Conservation (phyloP, 2,113 vertebrate genomes). For the Prochilodus magdalenae region DNA sequence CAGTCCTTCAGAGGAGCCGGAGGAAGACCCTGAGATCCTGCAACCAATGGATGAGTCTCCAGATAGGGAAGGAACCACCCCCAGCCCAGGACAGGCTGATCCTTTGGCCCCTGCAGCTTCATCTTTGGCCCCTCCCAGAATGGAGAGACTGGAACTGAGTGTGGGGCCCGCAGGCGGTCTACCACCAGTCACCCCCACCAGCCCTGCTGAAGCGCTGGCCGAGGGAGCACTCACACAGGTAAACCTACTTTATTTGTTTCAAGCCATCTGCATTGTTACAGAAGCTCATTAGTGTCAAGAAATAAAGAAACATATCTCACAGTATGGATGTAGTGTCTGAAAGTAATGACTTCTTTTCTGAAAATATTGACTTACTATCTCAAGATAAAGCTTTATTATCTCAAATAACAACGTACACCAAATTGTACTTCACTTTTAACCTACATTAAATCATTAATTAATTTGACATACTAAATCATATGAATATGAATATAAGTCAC, state of each 20-base stretch:
- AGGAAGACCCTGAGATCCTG: constrained; percentile 88
- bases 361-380: too few relatives aligned
- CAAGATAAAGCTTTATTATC: too few relatives aligned
- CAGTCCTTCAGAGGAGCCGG: constrained; percentile 92
- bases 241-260: constrained; percentile 58
- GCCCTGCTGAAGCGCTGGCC: constrained; percentile 90
- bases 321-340: too few relatives aligned
- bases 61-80: constrained; percentile 52
- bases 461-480: too few relatives aligned
- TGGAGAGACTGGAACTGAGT: constrained; percentile 85
- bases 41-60: constrained; percentile 80
- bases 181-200: constrained; percentile 87
- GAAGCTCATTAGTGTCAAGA: too few relatives aligned
- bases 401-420: too few relatives aligned
- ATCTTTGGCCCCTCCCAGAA: constrained; percentile 63
- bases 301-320: too few relatives aligned
- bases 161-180: constrained; percentile 77
- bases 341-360: too few relatives aligned
- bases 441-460: too few relatives aligned
- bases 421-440: too few relatives aligned
- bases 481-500: too few relatives aligned
- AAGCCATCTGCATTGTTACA: not conserved
- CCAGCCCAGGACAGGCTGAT: constrained; percentile 68
- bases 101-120: constrained; percentile 38
- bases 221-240: constrained; percentile 93